Evolutionary conservation across 2,797 vertebrate species (phyloP).

Genomic region (Enteromius treurensis): DNA sequence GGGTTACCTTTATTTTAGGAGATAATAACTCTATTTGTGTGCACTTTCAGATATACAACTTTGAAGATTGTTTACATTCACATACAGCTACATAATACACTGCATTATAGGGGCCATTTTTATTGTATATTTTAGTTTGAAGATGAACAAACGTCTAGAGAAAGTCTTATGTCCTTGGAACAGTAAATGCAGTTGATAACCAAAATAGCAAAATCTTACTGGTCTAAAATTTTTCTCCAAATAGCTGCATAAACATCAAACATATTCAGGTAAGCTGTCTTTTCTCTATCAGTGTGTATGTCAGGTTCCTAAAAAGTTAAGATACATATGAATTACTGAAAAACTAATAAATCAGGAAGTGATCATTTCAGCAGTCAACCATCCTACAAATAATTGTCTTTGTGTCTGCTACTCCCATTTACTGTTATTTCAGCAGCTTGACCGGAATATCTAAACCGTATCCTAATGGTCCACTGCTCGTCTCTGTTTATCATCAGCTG

Average conservation of each 20-base stretch:
- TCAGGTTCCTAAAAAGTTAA: neutral
- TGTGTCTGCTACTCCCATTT: neutral
- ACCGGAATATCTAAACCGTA: slow-evolving; percentile 28
- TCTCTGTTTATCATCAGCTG: slow-evolving; percentile 45
- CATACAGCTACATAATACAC: too few species aligned
- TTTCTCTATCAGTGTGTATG: neutral
- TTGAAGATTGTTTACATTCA: too few species aligned
- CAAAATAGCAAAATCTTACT: neutral
- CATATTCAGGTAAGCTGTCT: neutral
- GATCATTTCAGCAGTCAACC: neutral
- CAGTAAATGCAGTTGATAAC: neutral
- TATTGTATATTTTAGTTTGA: neutral
- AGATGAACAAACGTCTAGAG: neutral
- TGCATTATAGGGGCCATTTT: too few species aligned
- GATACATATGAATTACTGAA: neutral
- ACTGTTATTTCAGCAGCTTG: slow-evolving; percentile 6
- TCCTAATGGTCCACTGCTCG: slow-evolving; percentile 34
- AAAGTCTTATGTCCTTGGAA: neutral
- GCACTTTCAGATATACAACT: too few species aligned
- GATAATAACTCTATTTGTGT: too few species aligned
- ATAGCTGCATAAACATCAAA: neutral
- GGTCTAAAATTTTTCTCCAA: neutral
- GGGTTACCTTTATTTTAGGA: too few species aligned
- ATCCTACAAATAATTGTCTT: neutral
- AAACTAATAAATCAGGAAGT: neutral